Base-by-base conservation (phyloP, 2,113 vertebrate species). In the Ornithorhynchus anatinus region DNA sequence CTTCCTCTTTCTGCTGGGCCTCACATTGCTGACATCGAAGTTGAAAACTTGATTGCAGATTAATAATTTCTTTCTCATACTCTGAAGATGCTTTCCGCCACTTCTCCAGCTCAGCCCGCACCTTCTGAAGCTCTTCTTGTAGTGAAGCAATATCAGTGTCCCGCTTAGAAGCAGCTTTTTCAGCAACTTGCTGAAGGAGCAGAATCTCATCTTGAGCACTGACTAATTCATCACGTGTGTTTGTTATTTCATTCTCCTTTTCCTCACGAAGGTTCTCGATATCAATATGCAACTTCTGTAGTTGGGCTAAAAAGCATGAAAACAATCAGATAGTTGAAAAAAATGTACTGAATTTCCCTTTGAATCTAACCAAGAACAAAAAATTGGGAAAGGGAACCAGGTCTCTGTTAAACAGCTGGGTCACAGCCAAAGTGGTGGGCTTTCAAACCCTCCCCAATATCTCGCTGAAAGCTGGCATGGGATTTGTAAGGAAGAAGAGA, bases 131-230 rank as follows among this genome's bases (percentile, higher is more conserved):
- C 75, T 98, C 96, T 0, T 81, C 88, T 91, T 98, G 96, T 81
- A 99, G 83, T n/a, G 90, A 53, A 31, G 91, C 77, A 63, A 98
- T 94, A 52, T 97, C 97, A 0, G 86, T 93, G 62, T 97, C 97
- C 22, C 96, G 86, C 64, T 97, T 96, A 0, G 91, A 90, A 0
- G 95, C 94, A 74, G 94, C 89, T 2, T 94, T 89, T 50, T 96
- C 95, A 85, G 96, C 95, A 45, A 94, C 92, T 77, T 96, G 94
- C 4, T 95, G 95, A 78, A 99, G 92, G 19, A 95, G 92, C 10
- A 96, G 81, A 69, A 98, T 96, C 90, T 98, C 96, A 79, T 97
- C 95, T 75, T 95, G 96, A 64, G 97, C 96, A 7, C 91, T 95
- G 86, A 94, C 92, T 27, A 99, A 91, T 44, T 98, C 94, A 65